Conservation (phyloP, 2,113 vertebrate species). For the Ornithorhynchus anatinus region DNA sequence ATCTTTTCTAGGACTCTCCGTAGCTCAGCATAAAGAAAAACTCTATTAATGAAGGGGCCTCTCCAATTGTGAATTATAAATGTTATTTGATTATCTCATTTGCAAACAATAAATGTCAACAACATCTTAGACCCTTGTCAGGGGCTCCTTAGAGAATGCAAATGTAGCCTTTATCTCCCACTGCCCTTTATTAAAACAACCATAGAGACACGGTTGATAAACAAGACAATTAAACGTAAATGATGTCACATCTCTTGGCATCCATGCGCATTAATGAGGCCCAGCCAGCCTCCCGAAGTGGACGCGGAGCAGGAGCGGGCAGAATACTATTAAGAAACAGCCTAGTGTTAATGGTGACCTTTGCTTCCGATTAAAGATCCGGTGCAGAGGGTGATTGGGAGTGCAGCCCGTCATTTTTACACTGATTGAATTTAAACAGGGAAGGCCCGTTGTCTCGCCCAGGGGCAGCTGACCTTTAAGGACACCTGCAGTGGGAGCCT, state of each 20-base stretch:
- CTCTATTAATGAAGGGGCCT: too few species aligned
- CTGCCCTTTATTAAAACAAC: constrained; percentile 73
- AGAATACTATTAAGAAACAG: constrained; percentile 57
- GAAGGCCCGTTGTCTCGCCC: constrained; percentile 68
- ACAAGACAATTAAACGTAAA: constrained; percentile 74
- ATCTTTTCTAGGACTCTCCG: too few species aligned
- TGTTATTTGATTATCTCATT: constrained; percentile 61
- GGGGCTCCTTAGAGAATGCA: constrained; percentile 60
- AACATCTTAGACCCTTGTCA: constrained; percentile 37
- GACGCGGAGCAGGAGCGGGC: constrained; percentile 54
- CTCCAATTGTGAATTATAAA: constrained; percentile 26
- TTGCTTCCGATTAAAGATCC: constrained; percentile 78
- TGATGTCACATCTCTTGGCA: constrained; percentile 72
- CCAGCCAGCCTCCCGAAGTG: constrained; percentile 40
- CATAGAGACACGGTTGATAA: constrained; percentile 70
- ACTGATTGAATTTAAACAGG: constrained; percentile 77
- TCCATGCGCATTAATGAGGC: constrained; percentile 61
- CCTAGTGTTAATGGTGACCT: constrained; percentile 77
- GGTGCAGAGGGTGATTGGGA: constrained; percentile 20
- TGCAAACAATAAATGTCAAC: constrained; percentile 71
- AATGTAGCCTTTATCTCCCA: constrained; percentile 65
- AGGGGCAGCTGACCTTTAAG: constrained; percentile 72
- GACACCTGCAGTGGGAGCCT: constrained; percentile 63
- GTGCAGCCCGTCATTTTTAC: constrained; percentile 59
- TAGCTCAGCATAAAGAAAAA: too few species aligned